A percentile compares a stretch with the other conserved stretches of the same genome.
These are phyloP conservation scores for Habrosyne pyritoides DNA, from an alignment of 2,888 invertebrate genomes.

Conservation along the genomic window DNA sequence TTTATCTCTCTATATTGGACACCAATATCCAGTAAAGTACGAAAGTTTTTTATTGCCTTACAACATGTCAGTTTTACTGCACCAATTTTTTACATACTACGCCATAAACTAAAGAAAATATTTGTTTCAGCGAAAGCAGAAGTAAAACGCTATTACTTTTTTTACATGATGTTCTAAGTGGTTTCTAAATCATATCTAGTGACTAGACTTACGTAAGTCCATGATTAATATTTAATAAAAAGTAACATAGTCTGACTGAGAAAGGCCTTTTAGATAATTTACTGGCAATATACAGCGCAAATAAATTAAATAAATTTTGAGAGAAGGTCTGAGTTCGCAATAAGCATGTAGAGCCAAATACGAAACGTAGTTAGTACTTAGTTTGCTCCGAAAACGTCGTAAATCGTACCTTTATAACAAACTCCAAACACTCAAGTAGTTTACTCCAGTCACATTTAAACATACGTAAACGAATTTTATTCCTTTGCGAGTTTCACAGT, in stretches of 20 bases:
- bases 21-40: background rate
- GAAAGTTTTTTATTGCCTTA: background rate
- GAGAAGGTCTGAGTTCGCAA: background rate
- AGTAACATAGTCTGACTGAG: too few species aligned
- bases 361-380: background rate
- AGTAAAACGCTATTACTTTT: background rate
- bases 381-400: background rate
- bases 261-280: too few species aligned
- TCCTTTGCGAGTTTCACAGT: slow-evolving; percentile 10
- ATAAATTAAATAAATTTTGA: background rate
- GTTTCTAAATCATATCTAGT: background rate
- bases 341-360: background rate
- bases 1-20: background rate
- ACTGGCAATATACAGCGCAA: too few species aligned
- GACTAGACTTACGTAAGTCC: too few species aligned
- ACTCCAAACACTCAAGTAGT: background rate
- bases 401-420: background rate
- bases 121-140: background rate
- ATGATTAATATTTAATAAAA: too few species aligned
- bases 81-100: background rate
- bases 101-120: background rate
- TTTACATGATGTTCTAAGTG: background rate
- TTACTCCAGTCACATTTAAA: background rate
- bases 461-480: background rate
- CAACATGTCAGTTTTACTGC: slow-evolving; percentile 3